Conservation (phyloP, 2,113 vertebrate genomes). For the Oriolus oriolus region DNA sequence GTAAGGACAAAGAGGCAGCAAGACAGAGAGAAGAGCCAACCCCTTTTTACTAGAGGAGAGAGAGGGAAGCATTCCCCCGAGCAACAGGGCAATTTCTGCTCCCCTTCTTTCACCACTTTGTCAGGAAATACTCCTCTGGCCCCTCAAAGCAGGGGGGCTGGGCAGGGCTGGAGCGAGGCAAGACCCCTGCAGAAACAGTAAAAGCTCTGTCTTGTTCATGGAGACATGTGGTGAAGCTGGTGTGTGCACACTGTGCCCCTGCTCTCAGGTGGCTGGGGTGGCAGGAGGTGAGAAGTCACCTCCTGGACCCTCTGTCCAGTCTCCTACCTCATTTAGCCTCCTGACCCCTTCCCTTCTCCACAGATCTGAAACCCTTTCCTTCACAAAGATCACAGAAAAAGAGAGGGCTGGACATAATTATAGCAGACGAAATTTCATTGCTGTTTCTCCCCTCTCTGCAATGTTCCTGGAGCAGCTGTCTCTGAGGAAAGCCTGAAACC, state of each 20-base stretch:
- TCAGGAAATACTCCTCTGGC: not conserved
- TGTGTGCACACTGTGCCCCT: not conserved
- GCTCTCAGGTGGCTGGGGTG: not conserved
- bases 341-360: rapidly evolving
- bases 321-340: not conserved
- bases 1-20: not conserved
- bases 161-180: not conserved
- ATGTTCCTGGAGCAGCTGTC: not conserved
- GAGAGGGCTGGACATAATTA: not conserved
- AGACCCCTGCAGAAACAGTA: not conserved
- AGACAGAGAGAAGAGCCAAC: not conserved
- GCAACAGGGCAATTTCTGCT: not conserved
- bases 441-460: not conserved
- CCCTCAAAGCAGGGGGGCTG: not conserved
- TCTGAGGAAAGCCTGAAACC: not conserved
- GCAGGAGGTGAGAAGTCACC: not conserved
- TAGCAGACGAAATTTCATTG: not conserved
- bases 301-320: rapidly evolving
- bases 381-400: not conserved
- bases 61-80: not conserved
- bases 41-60: not conserved
- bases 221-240: not conserved
- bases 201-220: not conserved
- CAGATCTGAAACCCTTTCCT: not conserved
- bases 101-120: not conserved